Evolutionary conservation across 37 sponge, comb jelly and placozoan genomes (phyloP), one percentile per base, ranked within the genome.

Genomic region (Oscarella lobularis): DNA sequence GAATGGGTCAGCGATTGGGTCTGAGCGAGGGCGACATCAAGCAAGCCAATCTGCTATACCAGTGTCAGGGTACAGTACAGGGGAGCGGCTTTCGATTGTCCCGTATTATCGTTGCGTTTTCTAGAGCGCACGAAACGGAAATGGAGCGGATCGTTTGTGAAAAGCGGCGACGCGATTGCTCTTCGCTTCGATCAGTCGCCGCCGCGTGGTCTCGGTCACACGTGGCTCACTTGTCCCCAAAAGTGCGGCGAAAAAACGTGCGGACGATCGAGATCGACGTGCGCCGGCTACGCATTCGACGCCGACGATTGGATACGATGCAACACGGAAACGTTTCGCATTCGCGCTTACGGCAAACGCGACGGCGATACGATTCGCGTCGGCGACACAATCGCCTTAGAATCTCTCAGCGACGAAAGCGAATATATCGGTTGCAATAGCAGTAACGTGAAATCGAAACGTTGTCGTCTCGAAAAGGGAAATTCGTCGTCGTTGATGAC

Each of bases 1-100:
- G 20, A 48, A 67, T 86, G 72, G 88, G 88, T 33, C 84, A 83
- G 74, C 72, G 78, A 39, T 31, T 67, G 2, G 27, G 74, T 4
- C 84, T 83, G 2, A 87, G 88, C 37, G 70, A 72, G 5, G 33
- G 73, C 31, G 88, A 87, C 60, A 87, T 87, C 38, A 39, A 72
- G 39, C 88, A 79, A 67, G 84, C 88, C 2, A 83, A 81, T 73
- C 33, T 72, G 14, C 38, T 87, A 68, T 87, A 83, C 81, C 66
- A 86, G 32, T 86, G 87, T 37, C 14, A 35, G 34, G 67, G 87
- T 86, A 48, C 14, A 20, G 9, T 27, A 20, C 9, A 9, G 9
- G 9, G 14, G 9, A 48, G 60, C 9, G 20, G 20, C 60, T 48
- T 27, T 9, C 20, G 60, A 48, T 48, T 9, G 20, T 48, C 60